Conservation (phyloP, 2,888 invertebrate genomes). For the Parasteatoda lunata region DNA sequence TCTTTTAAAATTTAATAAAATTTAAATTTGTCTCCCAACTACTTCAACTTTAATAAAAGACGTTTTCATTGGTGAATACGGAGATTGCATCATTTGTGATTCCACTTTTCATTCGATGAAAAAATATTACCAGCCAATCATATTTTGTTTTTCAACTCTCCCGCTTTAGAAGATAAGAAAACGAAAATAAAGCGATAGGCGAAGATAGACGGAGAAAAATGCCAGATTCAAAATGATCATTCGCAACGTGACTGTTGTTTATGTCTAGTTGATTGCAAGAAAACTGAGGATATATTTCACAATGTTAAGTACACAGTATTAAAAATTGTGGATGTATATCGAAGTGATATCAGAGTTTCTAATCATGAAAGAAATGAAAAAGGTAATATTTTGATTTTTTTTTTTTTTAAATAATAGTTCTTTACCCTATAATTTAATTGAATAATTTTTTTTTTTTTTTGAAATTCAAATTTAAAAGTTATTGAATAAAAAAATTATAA, state of each 20-base stretch:
- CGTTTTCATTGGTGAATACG: slow-evolving; percentile 5
- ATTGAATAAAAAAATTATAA: not conserved
- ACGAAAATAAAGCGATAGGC: not conserved
- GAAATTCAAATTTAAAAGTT: not conserved
- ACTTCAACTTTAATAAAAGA: not conserved
- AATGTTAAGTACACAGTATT: not conserved
- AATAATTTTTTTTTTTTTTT: not conserved
- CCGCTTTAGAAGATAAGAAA: slow-evolving; percentile 31
- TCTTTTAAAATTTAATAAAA: no score
- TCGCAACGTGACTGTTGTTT: slow-evolving; percentile 16
- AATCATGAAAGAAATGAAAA: no score
- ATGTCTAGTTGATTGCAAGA: not conserved
- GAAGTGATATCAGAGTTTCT: no score
- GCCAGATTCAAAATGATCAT: slow-evolving; percentile 6
- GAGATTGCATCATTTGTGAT: not conserved
- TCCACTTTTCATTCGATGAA: slow-evolving; percentile 20
- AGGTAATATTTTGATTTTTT: not conserved
- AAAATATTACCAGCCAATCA: slow-evolving; percentile 19
- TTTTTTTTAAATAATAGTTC: not conserved
- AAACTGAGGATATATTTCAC: not conserved
- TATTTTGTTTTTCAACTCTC: slow-evolving; percentile 15
- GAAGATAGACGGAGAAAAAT: not conserved
- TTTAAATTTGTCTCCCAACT: no score
- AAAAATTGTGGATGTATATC: not conserved
- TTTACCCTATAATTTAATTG: not conserved